Percentiles rank a stretch among this genome's conserved stretches.
Conservation (phyloP, 53 echinoderm and acorn worm species). For the Holothuria scabra region DNA sequence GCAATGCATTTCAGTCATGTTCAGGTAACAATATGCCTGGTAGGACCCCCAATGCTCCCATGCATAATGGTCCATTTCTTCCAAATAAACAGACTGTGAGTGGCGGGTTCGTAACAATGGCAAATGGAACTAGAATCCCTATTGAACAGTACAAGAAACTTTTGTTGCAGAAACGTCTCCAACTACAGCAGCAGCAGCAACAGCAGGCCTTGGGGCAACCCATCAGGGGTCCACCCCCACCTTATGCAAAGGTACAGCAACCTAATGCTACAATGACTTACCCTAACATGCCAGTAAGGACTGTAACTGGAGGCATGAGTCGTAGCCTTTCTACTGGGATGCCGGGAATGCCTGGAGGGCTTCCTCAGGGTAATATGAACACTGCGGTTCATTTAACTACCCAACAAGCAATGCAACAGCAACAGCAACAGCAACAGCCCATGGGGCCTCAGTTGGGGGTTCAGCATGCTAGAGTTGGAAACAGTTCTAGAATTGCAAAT, state of each 20-base stretch:
- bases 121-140: neutral
- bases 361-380: slow-evolving; percentile 24
- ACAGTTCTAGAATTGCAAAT: neutral
- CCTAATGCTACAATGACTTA: slow-evolving; percentile 2
- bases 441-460: slow-evolving; percentile 3
- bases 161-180: neutral
- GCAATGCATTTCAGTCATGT: neutral
- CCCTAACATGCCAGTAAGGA: slow-evolving; percentile 2
- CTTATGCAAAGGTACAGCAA: slow-evolving; percentile 17
- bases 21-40: neutral
- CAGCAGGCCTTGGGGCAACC: neutral
- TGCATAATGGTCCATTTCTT: neutral
- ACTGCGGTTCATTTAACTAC: neutral
- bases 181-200: slow-evolving; percentile 13
- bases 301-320: neutral
- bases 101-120: too few relatives aligned
- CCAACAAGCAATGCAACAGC: slow-evolving; percentile 9
- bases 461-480: neutral
- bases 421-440: slow-evolving; percentile 12
- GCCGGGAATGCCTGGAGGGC: slow-evolving; percentile 9
- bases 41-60: neutral
- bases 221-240: slow-evolving; percentile 35
- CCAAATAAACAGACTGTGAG: too few relatives aligned
- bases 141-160: slow-evolving; percentile 14
- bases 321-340: slow-evolving; percentile 8